A percentile compares a stretch with the other conserved stretches of the same genome.
Conservation (phyloP, 2,113 vertebrate genomes). For the Lepus europaeus region DNA sequence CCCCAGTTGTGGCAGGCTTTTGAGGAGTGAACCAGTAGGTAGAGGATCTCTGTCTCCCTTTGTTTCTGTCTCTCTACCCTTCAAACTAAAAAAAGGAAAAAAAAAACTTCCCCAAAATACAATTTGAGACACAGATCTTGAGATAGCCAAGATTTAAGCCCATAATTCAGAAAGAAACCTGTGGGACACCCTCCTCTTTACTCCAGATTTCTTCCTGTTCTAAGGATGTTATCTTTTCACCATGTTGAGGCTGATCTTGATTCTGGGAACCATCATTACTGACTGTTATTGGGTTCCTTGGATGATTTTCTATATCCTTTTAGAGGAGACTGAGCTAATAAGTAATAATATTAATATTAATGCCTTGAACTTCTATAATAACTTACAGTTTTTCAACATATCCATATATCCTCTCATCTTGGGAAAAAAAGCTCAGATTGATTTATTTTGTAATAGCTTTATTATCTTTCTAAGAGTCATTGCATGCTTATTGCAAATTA, state of each 20-base stretch:
- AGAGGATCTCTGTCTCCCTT: too few relatives aligned
- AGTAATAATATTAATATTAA: neutral
- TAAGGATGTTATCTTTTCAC: neutral
- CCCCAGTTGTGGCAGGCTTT: too few relatives aligned
- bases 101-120: too few relatives aligned
- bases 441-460: slow-evolving; percentile 11
- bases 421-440: neutral
- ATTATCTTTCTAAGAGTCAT: slow-evolving; percentile 6
- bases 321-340: neutral
- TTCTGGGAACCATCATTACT: slow-evolving; percentile 33
- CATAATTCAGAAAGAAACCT: neutral
- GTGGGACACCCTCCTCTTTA: neutral
- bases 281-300: neutral
- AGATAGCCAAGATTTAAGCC: slow-evolving; percentile 24
- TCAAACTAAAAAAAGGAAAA: too few relatives aligned
- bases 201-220: neutral
- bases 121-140: neutral
- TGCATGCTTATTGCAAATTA: neutral
- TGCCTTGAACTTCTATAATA: neutral
- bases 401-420: neutral
- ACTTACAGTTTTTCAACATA: slow-evolving; percentile 26
- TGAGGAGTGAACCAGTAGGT: too few relatives aligned
- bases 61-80: too few relatives aligned
- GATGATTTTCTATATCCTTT: slow-evolving; percentile 20
- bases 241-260: neutral